Percentiles rank a stretch among this genome's conserved stretches.
phyloP scores from a whole-genome alignment of 2,797 vertebrate species.

The Anguilla anguilla region DNA sequence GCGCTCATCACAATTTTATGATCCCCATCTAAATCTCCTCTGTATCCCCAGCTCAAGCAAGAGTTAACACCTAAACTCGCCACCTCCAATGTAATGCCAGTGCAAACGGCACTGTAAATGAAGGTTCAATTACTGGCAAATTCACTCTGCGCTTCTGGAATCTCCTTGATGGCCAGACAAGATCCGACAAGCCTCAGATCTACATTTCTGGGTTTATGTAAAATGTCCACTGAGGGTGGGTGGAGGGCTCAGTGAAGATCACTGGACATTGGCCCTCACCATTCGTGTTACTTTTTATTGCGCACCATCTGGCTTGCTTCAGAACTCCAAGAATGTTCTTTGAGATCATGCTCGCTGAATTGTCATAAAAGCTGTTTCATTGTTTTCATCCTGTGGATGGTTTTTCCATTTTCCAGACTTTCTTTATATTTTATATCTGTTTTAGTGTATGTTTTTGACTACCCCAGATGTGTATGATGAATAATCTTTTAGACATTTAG shows the following conservation, averaged over 20 bases:
- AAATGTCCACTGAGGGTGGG: neutral
- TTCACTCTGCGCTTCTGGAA: neutral
- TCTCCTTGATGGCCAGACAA: neutral
- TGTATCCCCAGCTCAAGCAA: neutral
- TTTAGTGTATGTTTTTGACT: neutral
- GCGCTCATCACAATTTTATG: neutral
- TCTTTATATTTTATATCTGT: neutral
- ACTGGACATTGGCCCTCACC: neutral
- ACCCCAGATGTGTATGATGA: neutral
- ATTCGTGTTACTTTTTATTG: conserved; percentile 9
- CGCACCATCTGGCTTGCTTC: neutral
- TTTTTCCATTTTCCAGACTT: neutral
- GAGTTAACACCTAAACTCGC: neutral
- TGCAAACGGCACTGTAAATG: neutral
- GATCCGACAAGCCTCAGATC: neutral
- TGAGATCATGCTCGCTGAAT: neutral
- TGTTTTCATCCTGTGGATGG: too few species aligned
- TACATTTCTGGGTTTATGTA: neutral
- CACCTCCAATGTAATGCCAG: neutral
- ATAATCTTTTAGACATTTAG: too few species aligned
- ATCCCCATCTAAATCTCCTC: neutral
- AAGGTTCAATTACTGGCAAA: neutral
- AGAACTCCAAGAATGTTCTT: conserved; percentile 1
- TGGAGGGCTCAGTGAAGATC: neutral
- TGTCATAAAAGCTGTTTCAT: neutral